Percentiles rank a stretch among this genome's conserved stretches.
phyloP scores from a whole-genome alignment of 1,140 invertebrate species.

The Tribolium castaneum region DNA sequence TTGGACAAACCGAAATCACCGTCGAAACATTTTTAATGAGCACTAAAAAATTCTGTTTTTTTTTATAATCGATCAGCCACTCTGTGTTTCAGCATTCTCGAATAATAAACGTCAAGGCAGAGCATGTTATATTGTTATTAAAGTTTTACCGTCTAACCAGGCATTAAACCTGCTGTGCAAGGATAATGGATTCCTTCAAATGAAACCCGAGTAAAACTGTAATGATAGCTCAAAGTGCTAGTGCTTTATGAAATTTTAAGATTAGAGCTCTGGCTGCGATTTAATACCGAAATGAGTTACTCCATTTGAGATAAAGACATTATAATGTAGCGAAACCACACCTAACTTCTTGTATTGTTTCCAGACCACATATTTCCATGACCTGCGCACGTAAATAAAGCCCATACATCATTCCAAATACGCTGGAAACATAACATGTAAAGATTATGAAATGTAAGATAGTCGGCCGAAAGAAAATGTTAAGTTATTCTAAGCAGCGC shows the following conservation, averaged over 20 bases:
- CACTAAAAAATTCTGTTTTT: too few species aligned
- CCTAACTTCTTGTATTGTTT: slow-evolving; percentile 30
- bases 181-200: not conserved
- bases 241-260: slow-evolving; percentile 4
- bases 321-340: slow-evolving; percentile 12
- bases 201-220: not conserved
- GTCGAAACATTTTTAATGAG: too few species aligned
- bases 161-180: not conserved
- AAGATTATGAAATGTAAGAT: slow-evolving; percentile 28
- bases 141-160: not conserved
- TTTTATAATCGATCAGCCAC: too few species aligned
- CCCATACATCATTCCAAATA: slow-evolving; percentile 32
- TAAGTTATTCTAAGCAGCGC: slow-evolving; percentile 24
- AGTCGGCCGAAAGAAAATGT: slow-evolving; percentile 24
- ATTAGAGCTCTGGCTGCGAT: not conserved
- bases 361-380: slow-evolving; percentile 33
- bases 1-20: not conserved
- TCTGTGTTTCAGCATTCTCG: too few species aligned
- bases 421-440: slow-evolving; percentile 25
- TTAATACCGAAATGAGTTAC: slow-evolving; percentile 16
- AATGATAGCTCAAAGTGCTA: not conserved
- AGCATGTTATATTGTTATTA: too few species aligned
- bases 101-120: not conserved
- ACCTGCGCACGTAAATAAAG: slow-evolving; percentile 32
- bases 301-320: slow-evolving; percentile 24